These are phyloP conservation scores for Australoheros facetus DNA, from an alignment of 2,797 vertebrate genomes.

Conservation along the genomic window DNA sequence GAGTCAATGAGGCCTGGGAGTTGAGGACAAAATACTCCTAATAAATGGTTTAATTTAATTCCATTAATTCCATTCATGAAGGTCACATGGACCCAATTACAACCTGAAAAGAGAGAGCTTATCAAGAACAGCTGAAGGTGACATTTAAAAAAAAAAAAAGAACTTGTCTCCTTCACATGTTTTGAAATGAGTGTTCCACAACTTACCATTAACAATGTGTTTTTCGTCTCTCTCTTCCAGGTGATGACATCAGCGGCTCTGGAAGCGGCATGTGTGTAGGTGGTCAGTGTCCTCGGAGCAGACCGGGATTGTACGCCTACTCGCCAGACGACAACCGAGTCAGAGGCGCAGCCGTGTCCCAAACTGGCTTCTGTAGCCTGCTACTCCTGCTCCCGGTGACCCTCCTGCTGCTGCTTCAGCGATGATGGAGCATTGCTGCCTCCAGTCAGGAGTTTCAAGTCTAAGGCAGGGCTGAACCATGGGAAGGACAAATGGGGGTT, in stretches of 20 bases:
- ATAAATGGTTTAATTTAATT: neutral
- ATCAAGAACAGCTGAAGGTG: neutral
- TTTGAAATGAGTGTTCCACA: neutral
- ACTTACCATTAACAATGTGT: accelerated
- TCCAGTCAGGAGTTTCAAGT: conserved; percentile 48
- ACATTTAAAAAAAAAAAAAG: neutral
- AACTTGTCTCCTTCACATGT: neutral
- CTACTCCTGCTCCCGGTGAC: conserved; percentile 56
- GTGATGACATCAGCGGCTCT: conserved; percentile 79
- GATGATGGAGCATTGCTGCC: conserved; percentile 68
- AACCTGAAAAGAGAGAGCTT: neutral
- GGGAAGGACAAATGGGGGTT: conserved; percentile 18
- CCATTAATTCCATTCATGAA: conserved; percentile 9
- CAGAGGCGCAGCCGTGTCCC: neutral
- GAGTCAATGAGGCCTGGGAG: neutral
- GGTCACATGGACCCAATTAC: neutral
- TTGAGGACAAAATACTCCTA: neutral
- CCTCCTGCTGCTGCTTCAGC: conserved; percentile 69
- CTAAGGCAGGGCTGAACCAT: conserved; percentile 22
- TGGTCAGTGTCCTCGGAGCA: conserved; percentile 59
- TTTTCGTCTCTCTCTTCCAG: conserved; percentile 26
- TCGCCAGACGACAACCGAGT: conserved; percentile 60
- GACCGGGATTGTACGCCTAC: conserved; percentile 62
- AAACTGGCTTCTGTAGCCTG: conserved; percentile 19
- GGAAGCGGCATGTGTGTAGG: conserved; percentile 74